A percentile compares a stretch with the other conserved stretches of the same genome.
phyloP scores from a whole-genome alignment of 2,888 invertebrate species.

The Microctonus aethiopoides region DNA sequence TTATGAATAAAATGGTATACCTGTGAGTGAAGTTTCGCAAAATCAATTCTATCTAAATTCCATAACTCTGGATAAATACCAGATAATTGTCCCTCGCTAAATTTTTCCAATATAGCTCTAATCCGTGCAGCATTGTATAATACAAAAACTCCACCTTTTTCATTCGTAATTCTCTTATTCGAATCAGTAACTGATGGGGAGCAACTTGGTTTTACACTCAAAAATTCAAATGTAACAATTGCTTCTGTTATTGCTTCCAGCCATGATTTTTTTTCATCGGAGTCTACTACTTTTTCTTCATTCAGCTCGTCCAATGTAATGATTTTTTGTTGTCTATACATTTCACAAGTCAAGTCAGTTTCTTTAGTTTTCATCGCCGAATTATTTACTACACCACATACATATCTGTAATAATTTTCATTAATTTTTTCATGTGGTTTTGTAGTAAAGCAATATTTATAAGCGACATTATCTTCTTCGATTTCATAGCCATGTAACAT shows the following conservation, averaged over 20 bases:
- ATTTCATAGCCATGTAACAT: slow-evolving; percentile 49
- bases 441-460: slow-evolving; percentile 63
- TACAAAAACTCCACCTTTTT: slow-evolving; percentile 78
- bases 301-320: slow-evolving; percentile 61
- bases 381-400: slow-evolving; percentile 75
- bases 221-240: slow-evolving; percentile 75
- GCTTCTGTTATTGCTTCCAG: slow-evolving; percentile 74
- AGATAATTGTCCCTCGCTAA: slow-evolving; percentile 70
- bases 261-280: slow-evolving; percentile 69
- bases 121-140: slow-evolving; percentile 83
- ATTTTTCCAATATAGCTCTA: slow-evolving; percentile 75
- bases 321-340: slow-evolving; percentile 64
- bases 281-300: slow-evolving; percentile 74
- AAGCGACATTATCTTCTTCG: slow-evolving; percentile 54
- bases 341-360: slow-evolving; percentile 65
- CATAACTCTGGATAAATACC: slow-evolving; percentile 74
- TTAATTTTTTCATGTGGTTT: slow-evolving; percentile 65
- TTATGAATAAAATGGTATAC: slow-evolving; percentile 69
- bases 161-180: slow-evolving; percentile 67
- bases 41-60: slow-evolving; percentile 71
- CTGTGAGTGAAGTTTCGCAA: slow-evolving; percentile 74
- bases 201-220: slow-evolving; percentile 75
- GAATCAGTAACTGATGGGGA: slow-evolving; percentile 64
- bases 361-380: slow-evolving; percentile 70
- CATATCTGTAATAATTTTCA: slow-evolving; percentile 54